A percentile compares a stretch with the other conserved stretches of the same genome.
Evolutionary conservation across 23 tunicate species (phyloP).

Genomic region (Ciona savignyi): DNA sequence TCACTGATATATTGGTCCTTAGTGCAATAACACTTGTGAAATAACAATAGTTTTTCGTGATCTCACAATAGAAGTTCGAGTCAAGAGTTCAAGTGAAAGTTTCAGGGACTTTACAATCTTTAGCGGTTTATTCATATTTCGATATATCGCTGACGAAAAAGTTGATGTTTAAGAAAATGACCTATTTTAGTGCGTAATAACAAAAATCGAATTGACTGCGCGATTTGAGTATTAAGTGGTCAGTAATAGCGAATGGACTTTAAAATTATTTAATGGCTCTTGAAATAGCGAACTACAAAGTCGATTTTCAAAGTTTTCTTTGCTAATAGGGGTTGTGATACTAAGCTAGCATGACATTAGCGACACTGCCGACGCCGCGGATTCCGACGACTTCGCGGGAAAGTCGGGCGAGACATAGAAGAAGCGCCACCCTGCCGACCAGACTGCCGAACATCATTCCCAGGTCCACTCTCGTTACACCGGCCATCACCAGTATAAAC

Average conservation of each 20-base stretch:
- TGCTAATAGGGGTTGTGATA: neutral
- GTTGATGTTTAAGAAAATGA: too few species aligned
- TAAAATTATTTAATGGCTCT: too few species aligned
- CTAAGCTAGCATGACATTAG: constrained; percentile 23
- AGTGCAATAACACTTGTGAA: neutral
- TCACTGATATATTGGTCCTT: neutral
- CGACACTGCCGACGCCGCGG: constrained; percentile 33
- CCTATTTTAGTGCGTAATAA: too few species aligned
- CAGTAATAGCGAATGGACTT: too few species aligned
- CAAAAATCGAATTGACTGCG: neutral
- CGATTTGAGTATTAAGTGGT: too few species aligned
- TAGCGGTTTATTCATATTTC: too few species aligned
- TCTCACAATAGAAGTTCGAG: neutral
- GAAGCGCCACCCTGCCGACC: constrained; percentile 63
- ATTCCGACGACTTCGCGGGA: constrained; percentile 20
- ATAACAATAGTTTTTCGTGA: neutral
- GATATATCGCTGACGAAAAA: too few species aligned
- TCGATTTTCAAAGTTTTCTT: neutral
- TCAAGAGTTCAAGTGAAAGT: constrained; percentile 1
- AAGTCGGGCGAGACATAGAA: constrained; percentile 57
- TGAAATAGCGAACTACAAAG: too few species aligned
- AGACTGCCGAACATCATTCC: constrained; percentile 65
- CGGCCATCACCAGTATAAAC: constrained; percentile 38
- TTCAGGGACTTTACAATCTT: too few species aligned
- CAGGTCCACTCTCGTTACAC: constrained; percentile 64